phyloP scores from a whole-genome alignment of 1,140 invertebrate genomes.

The Delia radicum region DNA sequence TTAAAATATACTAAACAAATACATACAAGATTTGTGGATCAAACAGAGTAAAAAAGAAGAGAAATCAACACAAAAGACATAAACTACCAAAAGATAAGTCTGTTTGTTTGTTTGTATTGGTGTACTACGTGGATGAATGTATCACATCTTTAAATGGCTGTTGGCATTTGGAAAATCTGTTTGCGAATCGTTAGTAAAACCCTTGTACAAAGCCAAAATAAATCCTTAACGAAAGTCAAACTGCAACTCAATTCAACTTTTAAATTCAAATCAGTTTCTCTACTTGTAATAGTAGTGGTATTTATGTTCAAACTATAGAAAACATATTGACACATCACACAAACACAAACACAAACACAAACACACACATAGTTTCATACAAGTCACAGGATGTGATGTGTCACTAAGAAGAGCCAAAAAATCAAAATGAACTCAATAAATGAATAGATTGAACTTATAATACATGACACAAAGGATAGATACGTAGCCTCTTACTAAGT shows the following conservation, averaged over 20 bases:
- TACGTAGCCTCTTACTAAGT: too few species aligned
- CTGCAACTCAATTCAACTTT: neutral
- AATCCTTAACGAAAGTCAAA: slow-evolving; percentile 4
- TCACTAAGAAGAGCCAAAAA: neutral
- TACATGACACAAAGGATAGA: too few species aligned
- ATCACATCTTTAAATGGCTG: slow-evolving; percentile 1
- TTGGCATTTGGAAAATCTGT: slow-evolving; percentile 4
- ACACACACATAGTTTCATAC: too few species aligned
- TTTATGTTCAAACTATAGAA: neutral
- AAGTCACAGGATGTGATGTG: neutral
- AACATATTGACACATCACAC: neutral
- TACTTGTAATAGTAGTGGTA: neutral
- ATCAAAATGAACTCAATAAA: neutral
- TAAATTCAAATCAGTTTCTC: neutral
- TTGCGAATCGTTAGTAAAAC: slow-evolving; percentile 4
- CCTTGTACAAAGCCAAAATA: slow-evolving; percentile 1
- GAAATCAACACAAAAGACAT: neutral
- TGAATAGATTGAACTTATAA: slow-evolving; percentile 5
- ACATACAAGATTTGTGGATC: neutral
- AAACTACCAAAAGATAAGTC: neutral
- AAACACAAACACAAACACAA: neutral
- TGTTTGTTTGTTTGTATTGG: neutral
- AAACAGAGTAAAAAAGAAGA: neutral
- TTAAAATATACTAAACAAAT: neutral
- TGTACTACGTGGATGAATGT: neutral